Evolutionary conservation across 2,113 vertebrate genomes (phyloP), one percentile per base, ranked within the genome.

Genomic region (Axis porcinus): DNA sequence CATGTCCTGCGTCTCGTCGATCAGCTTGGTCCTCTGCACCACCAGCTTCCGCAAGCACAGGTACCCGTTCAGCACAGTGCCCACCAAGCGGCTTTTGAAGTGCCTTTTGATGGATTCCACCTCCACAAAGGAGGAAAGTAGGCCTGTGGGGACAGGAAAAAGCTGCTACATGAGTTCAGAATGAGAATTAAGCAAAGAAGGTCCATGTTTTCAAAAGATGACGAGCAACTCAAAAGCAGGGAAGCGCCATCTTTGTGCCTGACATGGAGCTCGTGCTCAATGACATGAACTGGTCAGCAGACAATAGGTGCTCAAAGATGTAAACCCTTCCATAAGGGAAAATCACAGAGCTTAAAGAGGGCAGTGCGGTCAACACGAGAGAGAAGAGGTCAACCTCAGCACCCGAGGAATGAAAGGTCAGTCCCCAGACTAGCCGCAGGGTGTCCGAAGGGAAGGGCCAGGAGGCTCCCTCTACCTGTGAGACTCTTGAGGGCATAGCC

Each of bases 1-100:
- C 99, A 99, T 99, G 98, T 99, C 99, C 98, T 99, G 99, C 3
- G 99, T 99, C 98, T 99, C 99, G 55, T 99, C 99, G 0, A 99
- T 99, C 90, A 99, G 99, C 97, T 99, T 99, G n/a, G 99, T 99
- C 89, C 99, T 99, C 98, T 99, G 99, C 60, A 99, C 99, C 97
- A 99, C 99, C 94, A 99, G 96, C 97, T 99, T 99, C 94, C 99
- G 99, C 92, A 99, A 98, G 95, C 99, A 99, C 97, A 99, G 98
- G 98, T 99, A 99, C 5, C 99, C 99, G 1, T 99, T 99, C 50
- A 99, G 99, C 93, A 99, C 99, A 0, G 99, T 99, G 76, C 99
- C 99, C 36, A 99, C 99, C 97, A 99, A 97, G 25, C 99, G 99
- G 97, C 99, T 99, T 97, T 99, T 99, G 98, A 99, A 99, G 98